Percentiles rank a stretch among this genome's conserved stretches.
phyloP scores from a whole-genome alignment of 2,888 invertebrate species.

The Leptopterna dolabrata region DNA sequence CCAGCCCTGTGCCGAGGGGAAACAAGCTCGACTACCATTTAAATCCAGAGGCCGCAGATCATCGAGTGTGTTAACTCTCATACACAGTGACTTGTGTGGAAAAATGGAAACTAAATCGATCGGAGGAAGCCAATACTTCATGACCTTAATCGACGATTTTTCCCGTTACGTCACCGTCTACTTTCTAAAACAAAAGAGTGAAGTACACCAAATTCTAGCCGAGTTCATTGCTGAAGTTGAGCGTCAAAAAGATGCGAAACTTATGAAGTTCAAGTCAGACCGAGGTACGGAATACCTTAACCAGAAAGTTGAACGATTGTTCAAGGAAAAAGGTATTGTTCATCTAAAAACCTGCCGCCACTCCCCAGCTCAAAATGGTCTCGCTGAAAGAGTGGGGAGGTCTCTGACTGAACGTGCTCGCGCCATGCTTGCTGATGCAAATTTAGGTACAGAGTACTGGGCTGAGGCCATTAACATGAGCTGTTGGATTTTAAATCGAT shows the following conservation, averaged over 20 bases:
- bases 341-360: conserved; percentile 53
- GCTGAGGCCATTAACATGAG: conserved; percentile 1
- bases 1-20: neutral
- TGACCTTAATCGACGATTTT: conserved; percentile 33
- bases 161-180: conserved; percentile 24
- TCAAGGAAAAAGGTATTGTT: conserved; percentile 2
- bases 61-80: neutral
- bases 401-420: conserved; percentile 54
- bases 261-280: conserved; percentile 64
- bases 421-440: neutral
- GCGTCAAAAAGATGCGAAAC: conserved; percentile 58
- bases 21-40: neutral
- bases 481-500: conserved; percentile 5
- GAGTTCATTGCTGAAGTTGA: neutral
- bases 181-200: neutral
- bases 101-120: conserved; percentile 11
- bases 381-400: conserved; percentile 45
- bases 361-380: conserved; percentile 55
- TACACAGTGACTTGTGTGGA: conserved; percentile 19
- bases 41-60: neutral
- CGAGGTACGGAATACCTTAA: conserved; percentile 64
- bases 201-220: neutral
- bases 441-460: conserved; percentile 39
- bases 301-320: neutral
- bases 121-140: conserved; percentile 10